Percentiles rank a stretch among this genome's conserved stretches.
Evolutionary conservation across 2,113 vertebrate species (phyloP).

Genomic region (Rhipidura dahli): DNA sequence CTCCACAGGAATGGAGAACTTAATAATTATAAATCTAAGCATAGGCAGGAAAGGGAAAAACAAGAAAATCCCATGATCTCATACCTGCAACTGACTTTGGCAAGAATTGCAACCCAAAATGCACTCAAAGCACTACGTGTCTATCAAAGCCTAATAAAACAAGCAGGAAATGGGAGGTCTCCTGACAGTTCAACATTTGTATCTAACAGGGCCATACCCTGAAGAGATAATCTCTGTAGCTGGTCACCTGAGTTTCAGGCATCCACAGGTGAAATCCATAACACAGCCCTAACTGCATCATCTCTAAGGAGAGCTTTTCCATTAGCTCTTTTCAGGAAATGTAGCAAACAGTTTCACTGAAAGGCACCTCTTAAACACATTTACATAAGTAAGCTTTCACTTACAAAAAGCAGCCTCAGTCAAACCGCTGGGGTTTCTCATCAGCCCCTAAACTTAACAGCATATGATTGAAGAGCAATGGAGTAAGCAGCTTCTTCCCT

Average conservation of each 20-base stretch:
- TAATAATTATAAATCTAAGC: background rate
- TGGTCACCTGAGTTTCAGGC: conserved; percentile 32
- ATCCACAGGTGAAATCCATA: conserved; percentile 47
- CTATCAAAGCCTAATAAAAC: conserved; percentile 1
- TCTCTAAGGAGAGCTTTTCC: conserved; percentile 16
- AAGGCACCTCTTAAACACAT: conserved; percentile 53
- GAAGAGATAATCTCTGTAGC: conserved; percentile 10
- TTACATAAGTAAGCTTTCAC: conserved; percentile 55
- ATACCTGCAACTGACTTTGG: background rate
- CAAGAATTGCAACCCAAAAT: background rate
- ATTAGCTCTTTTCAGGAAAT: conserved; percentile 59
- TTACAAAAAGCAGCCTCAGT: conserved; percentile 18
- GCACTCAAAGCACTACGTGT: background rate
- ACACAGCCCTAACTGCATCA: background rate
- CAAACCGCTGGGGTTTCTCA: conserved; percentile 14
- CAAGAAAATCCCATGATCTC: background rate
- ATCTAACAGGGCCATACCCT: background rate
- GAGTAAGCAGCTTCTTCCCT: conserved; percentile 6
- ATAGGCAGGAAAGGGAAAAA: background rate
- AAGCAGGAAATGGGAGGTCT: background rate
- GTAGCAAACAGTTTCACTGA: conserved; percentile 42
- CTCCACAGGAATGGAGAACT: background rate
- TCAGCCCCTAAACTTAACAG: conserved; percentile 17
- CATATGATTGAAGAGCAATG: background rate
- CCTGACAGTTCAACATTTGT: background rate